Percentiles rank a stretch among this genome's conserved stretches.
Conservation (phyloP, 2,797 vertebrate species). For the Coracias cyanogaster region DNA sequence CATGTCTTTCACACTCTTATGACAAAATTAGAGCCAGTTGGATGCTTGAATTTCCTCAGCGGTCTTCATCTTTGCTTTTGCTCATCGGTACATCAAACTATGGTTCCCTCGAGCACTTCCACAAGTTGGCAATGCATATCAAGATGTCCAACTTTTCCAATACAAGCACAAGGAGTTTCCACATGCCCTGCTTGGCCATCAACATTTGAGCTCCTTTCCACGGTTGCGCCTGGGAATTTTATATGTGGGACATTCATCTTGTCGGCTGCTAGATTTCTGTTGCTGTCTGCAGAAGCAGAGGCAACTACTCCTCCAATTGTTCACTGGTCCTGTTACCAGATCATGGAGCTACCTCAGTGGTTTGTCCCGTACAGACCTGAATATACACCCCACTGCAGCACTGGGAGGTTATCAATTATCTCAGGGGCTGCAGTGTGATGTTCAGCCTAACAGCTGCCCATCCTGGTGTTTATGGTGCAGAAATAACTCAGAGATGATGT, state of each 20-base stretch:
- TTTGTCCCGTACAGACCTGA: not conserved
- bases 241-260: not conserved
- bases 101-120: not conserved
- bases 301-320: not conserved
- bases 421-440: not conserved
- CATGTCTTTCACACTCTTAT: not conserved
- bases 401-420: not conserved
- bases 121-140: accelerated
- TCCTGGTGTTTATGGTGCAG: not conserved
- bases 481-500: not conserved
- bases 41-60: not conserved
- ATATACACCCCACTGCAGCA: not conserved
- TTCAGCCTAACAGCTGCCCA: not conserved
- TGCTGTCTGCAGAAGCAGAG: not conserved
- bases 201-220: not conserved
- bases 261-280: not conserved
- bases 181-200: not conserved
- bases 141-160: not conserved
- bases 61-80: not conserved
- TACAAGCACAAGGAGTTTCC: not conserved
- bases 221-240: not conserved
- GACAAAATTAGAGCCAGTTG: not conserved
- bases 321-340: not conserved
- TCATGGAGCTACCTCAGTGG: not conserved
- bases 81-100: not conserved